Evolutionary conservation across 2,113 vertebrate genomes (phyloP).

Genomic region (Dicrurus megarhynchus): DNA sequence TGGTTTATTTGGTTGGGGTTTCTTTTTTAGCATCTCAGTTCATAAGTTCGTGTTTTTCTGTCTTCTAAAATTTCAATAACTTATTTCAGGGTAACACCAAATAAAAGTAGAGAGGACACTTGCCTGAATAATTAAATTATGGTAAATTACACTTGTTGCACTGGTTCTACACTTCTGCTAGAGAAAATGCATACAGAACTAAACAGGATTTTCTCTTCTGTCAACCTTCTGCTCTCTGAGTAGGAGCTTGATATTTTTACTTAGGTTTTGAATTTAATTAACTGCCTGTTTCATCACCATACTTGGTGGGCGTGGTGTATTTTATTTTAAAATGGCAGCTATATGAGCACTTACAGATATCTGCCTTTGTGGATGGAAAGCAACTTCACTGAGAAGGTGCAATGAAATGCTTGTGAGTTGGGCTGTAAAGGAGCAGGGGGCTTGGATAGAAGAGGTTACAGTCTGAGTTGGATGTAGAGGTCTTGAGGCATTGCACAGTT

Average conservation of each 20-base stretch:
- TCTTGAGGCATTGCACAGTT: not conserved
- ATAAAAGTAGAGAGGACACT: not conserved
- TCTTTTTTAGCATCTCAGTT: not conserved
- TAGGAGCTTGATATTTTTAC: not conserved
- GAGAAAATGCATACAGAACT: not conserved
- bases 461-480: not conserved
- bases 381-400: not conserved
- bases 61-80: not conserved
- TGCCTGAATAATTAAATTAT: not conserved
- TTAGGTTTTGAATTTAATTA: not conserved
- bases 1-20: not conserved
- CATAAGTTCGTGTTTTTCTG: not conserved
- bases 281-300: not conserved
- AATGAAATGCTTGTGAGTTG: not conserved
- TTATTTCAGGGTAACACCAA: not conserved
- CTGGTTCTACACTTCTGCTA: not conserved
- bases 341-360: not conserved
- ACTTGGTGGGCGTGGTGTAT: not conserved
- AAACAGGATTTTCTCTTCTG: not conserved
- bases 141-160: not conserved
- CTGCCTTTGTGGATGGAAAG: not conserved
- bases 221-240: not conserved
- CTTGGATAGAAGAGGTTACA: not conserved
- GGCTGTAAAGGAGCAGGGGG: not conserved
- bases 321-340: not conserved